Percentiles rank a stretch among this genome's conserved stretches.
Evolutionary conservation across 2,797 vertebrate genomes (phyloP).

Genomic region (Aphelocoma californica): DNA sequence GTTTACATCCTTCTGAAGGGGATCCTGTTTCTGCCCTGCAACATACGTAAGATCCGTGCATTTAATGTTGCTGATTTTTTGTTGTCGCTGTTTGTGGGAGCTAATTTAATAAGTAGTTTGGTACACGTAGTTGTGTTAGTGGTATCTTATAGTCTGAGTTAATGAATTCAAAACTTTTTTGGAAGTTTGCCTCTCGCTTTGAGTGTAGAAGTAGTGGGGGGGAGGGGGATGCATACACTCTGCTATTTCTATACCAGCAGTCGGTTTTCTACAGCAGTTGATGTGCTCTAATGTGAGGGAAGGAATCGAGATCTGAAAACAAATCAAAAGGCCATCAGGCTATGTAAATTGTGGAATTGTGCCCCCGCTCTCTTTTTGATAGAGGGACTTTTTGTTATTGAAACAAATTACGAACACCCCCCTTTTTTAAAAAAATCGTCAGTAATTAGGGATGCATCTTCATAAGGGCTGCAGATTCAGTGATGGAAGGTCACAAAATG

Average conservation of each 20-base stretch:
- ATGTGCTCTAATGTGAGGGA: neutral
- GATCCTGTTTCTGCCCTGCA: slow-evolving; percentile 68
- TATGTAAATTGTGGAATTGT: neutral
- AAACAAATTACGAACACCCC: neutral
- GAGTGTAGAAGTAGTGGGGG: slow-evolving; percentile 6
- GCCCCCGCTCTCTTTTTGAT: neutral
- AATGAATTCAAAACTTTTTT: slow-evolving; percentile 1
- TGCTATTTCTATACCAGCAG: neutral
- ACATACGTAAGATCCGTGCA: slow-evolving; percentile 61
- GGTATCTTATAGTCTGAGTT: neutral
- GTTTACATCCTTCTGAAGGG: slow-evolving; percentile 69
- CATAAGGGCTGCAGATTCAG: neutral
- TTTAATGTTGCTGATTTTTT: slow-evolving; percentile 67
- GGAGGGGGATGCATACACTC: neutral
- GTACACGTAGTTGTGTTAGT: slow-evolving; percentile 30
- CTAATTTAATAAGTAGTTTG: slow-evolving; percentile 49
- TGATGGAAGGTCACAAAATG: neutral
- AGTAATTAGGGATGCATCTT: neutral
- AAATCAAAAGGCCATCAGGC: neutral
- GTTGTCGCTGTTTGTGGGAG: slow-evolving; percentile 58
- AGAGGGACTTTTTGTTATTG: neutral
- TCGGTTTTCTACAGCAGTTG: neutral
- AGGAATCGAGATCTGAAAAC: neutral
- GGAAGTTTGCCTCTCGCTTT: neutral
- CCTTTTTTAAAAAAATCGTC: neutral